phyloP scores from a whole-genome alignment of 2,797 vertebrate species.

The Rousettus madagascariensis region DNA sequence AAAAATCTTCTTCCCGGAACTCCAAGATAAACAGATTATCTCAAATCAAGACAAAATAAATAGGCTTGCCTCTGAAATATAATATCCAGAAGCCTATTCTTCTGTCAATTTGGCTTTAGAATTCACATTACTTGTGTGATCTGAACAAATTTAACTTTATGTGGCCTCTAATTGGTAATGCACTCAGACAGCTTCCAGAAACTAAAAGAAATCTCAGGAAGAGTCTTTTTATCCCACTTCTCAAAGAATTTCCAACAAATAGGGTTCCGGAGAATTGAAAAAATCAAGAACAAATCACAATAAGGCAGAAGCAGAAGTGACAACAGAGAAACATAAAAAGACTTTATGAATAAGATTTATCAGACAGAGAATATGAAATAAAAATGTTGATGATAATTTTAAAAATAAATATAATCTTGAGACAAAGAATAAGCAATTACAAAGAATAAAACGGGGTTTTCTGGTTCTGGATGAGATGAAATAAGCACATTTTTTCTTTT shows the following conservation, averaged over 20 bases:
- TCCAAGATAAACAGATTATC: background rate
- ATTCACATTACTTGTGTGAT: background rate
- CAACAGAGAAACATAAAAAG: background rate
- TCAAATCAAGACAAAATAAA: background rate
- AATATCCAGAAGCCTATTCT: background rate
- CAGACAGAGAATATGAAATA: background rate
- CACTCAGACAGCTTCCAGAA: background rate
- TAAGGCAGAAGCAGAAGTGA: background rate
- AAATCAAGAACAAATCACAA: background rate
- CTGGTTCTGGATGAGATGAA: background rate
- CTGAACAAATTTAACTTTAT: background rate
- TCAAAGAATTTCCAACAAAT: background rate
- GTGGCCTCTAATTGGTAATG: background rate
- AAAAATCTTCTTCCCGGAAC: background rate
- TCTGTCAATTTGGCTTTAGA: background rate
- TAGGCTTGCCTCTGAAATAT: background rate
- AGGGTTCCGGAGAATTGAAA: background rate
- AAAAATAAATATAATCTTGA: background rate
- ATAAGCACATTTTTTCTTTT: background rate
- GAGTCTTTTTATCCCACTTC: background rate
- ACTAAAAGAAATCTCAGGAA: background rate
- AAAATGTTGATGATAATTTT: background rate
- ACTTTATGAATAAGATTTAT: background rate
- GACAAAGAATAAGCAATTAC: background rate
- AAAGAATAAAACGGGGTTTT: background rate